A percentile compares a stretch with the other conserved stretches of the same genome.
Evolutionary conservation across 2,797 vertebrate species (phyloP).

Genomic region (Pangasius mekongensis): DNA sequence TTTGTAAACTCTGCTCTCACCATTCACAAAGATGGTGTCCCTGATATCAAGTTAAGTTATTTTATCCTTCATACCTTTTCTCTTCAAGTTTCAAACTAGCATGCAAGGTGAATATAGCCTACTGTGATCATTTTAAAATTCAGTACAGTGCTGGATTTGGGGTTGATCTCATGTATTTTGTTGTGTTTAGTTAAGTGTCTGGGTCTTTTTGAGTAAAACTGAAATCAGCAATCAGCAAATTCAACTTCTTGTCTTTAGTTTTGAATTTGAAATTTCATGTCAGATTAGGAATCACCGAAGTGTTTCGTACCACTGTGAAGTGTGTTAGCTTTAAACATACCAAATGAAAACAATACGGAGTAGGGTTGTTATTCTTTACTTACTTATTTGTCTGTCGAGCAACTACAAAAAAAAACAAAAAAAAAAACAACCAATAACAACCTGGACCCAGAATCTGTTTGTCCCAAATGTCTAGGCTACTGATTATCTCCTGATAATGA

Average conservation of each 20-base stretch:
- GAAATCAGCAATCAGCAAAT: background rate
- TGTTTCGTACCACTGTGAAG: background rate
- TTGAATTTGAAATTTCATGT: background rate
- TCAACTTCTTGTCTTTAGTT: background rate
- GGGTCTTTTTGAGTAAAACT: background rate
- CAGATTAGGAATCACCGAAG: background rate
- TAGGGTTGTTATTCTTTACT: background rate
- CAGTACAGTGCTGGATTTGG: background rate
- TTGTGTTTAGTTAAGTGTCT: background rate
- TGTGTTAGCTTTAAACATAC: background rate
- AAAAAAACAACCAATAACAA: background rate
- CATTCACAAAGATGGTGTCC: background rate
- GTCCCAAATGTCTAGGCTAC: background rate
- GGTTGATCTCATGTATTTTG: background rate
- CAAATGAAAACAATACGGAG: background rate
- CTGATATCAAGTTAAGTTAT: background rate
- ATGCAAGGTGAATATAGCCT: background rate
- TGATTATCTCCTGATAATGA: too few relatives aligned
- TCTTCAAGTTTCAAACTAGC: background rate
- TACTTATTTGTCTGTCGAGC: background rate
- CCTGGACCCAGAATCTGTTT: background rate
- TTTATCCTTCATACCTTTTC: constrained; percentile 4
- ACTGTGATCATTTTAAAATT: background rate
- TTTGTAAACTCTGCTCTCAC: background rate
- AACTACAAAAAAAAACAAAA: background rate